These are phyloP conservation scores for Zapus hudsonius DNA, from an alignment of 2,113 vertebrate genomes.

Conservation along the genomic window DNA sequence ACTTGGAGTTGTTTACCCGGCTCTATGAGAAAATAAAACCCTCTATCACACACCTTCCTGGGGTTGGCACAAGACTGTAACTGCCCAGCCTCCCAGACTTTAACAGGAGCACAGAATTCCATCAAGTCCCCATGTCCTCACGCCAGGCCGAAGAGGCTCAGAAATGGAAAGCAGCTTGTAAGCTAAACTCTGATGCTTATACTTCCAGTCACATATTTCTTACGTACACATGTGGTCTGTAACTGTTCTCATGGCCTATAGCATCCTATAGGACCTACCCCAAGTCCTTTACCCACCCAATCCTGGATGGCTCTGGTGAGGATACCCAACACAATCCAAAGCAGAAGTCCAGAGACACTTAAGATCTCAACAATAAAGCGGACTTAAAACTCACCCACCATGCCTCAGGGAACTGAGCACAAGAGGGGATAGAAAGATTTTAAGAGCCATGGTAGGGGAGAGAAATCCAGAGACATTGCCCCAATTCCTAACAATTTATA, in stretches of 20 bases:
- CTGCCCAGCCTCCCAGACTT: background rate
- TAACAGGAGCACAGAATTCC: background rate
- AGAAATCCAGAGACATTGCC: too few relatives aligned
- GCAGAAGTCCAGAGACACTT: too few relatives aligned
- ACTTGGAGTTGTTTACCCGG: background rate
- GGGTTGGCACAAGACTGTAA: background rate
- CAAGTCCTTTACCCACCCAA: background rate
- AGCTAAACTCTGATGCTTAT: background rate
- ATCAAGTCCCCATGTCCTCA: background rate
- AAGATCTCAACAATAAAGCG: too few relatives aligned
- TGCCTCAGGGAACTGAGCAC: too few relatives aligned
- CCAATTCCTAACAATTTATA: too few relatives aligned
- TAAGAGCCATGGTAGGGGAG: too few relatives aligned
- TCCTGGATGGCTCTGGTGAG: slow-evolving; percentile 50
- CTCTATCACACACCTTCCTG: background rate
- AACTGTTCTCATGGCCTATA: background rate
- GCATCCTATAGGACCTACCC: background rate
- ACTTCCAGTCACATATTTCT: too few relatives aligned
- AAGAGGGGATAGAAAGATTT: too few relatives aligned
- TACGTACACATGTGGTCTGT: background rate
- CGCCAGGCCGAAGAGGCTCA: background rate
- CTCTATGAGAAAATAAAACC: background rate
- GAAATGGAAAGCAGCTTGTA: fast-evolving
- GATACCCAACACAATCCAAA: too few relatives aligned
- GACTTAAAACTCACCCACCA: too few relatives aligned